Evolutionary conservation across 1,140 invertebrate species (phyloP).

Genomic region (Sycophaga agraensis): DNA sequence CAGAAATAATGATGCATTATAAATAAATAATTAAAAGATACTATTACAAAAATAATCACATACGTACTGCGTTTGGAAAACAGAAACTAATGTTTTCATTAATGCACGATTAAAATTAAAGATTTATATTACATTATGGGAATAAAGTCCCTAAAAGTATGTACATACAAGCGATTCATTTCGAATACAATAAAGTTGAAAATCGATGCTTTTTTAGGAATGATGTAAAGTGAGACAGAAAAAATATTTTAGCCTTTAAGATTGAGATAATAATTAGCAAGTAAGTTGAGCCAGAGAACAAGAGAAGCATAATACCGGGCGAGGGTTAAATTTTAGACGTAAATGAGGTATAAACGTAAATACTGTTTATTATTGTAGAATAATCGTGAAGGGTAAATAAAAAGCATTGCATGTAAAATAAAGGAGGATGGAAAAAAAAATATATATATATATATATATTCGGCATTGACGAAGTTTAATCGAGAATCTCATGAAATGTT

Average conservation of each 20-base stretch:
- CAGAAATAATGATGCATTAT: too few species aligned
- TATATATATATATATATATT: not conserved
- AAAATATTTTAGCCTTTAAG: constrained; percentile 34
- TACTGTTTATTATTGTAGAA: constrained; percentile 18
- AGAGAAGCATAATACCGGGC: constrained; percentile 8
- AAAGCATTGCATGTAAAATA: not conserved
- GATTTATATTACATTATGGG: too few species aligned
- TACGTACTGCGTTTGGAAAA: too few species aligned
- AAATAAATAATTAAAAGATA: too few species aligned
- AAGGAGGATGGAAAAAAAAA: not conserved
- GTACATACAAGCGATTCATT: too few species aligned
- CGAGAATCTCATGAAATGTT: constrained; percentile 10
- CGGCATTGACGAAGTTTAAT: not conserved
- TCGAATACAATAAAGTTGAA: too few species aligned
- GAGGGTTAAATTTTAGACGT: constrained; percentile 10
- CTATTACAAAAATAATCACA: too few species aligned
- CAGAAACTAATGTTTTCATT: too few species aligned
- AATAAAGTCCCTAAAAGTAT: too few species aligned
- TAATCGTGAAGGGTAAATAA: constrained; percentile 1
- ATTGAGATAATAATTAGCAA: constrained; percentile 57
- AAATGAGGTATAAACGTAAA: constrained; percentile 15
- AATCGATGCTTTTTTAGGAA: too few species aligned
- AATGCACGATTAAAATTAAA: too few species aligned
- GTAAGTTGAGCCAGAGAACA: constrained; percentile 44
- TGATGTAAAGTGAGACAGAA: constrained; percentile 3